Conservation (phyloP, 2,113 vertebrate species). For the Oxyura jamaicensis region DNA sequence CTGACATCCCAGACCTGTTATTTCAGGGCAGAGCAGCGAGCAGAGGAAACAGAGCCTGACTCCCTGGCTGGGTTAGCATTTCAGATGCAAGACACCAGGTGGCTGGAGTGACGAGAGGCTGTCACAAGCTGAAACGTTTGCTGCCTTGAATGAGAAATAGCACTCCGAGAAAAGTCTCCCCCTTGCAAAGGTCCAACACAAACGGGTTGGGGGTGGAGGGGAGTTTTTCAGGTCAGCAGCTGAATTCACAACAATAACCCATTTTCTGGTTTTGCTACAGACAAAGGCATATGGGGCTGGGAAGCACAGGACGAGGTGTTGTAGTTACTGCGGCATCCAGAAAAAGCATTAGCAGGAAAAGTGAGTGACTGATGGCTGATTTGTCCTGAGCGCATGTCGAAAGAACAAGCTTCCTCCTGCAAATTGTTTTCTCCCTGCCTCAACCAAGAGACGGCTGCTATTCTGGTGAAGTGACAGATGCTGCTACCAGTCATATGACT, state of each 20-base stretch:
- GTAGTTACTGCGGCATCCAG: neutral
- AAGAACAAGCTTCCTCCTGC: neutral
- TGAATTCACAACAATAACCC: slow-evolving; percentile 32
- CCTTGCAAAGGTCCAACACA: neutral
- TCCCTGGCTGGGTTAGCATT: slow-evolving; percentile 40
- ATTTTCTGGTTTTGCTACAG: neutral
- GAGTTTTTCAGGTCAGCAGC: neutral
- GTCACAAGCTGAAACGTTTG: slow-evolving; percentile 67
- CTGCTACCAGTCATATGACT: neutral
- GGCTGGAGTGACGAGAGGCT: slow-evolving; percentile 62
- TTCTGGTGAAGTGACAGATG: neutral
- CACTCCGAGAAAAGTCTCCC: slow-evolving; percentile 19
- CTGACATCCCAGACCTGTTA: slow-evolving; percentile 46
- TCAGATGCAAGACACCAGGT: slow-evolving; percentile 51
- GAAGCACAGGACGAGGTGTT: neutral
- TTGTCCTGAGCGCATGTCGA: neutral
- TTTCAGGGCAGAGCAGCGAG: slow-evolving; percentile 42
- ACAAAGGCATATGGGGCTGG: neutral
- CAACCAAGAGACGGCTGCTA: neutral
- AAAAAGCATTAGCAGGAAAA: neutral
- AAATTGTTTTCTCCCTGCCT: neutral
- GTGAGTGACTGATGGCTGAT: slow-evolving; percentile 9
- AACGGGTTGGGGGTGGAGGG: neutral
- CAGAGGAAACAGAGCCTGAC: slow-evolving; percentile 45
- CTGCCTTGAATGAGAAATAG: slow-evolving; percentile 54